These are phyloP conservation scores for Drosophila antonietae DNA, from an alignment of 2,888 invertebrate species.

Conservation along the genomic window DNA sequence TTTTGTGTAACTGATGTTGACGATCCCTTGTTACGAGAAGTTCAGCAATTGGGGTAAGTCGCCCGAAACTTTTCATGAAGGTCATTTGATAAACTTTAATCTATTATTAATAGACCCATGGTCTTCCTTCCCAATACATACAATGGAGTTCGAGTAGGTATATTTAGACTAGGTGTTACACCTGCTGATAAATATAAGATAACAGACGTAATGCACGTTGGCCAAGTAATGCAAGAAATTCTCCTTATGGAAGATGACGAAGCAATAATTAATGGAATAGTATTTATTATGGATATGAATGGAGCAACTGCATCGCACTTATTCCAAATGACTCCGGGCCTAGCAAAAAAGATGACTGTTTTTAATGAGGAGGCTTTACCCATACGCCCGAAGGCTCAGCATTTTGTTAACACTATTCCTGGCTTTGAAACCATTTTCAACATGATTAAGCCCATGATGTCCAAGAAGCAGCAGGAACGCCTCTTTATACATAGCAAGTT, in stretches of 20 bases:
- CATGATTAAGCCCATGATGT: constrained; percentile 87
- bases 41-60: constrained; percentile 58
- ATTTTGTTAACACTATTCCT: constrained; percentile 87
- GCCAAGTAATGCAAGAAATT: constrained; percentile 87
- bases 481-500: constrained; percentile 86
- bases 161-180: constrained; percentile 85
- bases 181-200: constrained; percentile 85
- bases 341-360: constrained; percentile 87
- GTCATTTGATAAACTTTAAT: constrained; percentile 83
- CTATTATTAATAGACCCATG: constrained; percentile 82
- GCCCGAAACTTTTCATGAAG: constrained; percentile 62
- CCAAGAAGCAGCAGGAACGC: constrained; percentile 87
- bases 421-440: constrained; percentile 87
- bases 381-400: constrained; percentile 86
- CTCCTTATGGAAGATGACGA: constrained; percentile 88
- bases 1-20: constrained; percentile 85
- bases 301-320: constrained; percentile 86
- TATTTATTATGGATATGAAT: constrained; percentile 86
- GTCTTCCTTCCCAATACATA: constrained; percentile 78
- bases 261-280: constrained; percentile 85
- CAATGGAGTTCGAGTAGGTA: constrained; percentile 85
- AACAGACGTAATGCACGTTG: constrained; percentile 86
- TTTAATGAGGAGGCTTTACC: constrained; percentile 87
- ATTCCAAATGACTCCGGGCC: constrained; percentile 86
- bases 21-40: constrained; percentile 54